Evolutionary conservation across 2,113 vertebrate genomes (phyloP).

Genomic region (Carlito syrichta): DNA sequence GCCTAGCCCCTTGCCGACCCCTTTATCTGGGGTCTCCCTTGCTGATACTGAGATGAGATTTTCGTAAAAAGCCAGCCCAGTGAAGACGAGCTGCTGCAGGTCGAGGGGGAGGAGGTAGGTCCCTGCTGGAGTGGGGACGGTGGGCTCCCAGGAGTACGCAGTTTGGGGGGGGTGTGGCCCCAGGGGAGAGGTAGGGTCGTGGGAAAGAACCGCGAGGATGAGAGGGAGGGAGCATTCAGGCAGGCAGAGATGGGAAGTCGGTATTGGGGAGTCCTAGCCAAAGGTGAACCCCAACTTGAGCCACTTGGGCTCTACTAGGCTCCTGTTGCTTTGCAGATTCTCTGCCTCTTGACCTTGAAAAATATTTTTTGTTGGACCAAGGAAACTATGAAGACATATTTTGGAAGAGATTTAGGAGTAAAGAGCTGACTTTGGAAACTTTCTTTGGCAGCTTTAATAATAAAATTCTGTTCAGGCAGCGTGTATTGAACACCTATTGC

Average conservation of each 20-base stretch:
- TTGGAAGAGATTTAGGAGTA: neutral
- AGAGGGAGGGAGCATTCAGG: neutral
- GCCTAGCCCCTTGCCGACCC: neutral
- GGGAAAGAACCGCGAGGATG: neutral
- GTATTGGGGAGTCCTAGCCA: neutral
- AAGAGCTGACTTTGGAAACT: conserved; percentile 33
- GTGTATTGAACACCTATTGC: conserved; percentile 48
- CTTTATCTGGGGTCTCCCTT: neutral
- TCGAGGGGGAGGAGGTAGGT: conserved; percentile 74
- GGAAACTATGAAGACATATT: neutral
- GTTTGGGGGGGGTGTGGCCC: neutral
- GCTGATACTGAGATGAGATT: conserved; percentile 37
- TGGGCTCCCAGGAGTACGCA: neutral
- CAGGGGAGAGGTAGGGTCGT: neutral
- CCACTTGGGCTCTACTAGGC: neutral
- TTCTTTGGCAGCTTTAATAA: neutral
- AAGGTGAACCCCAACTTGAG: neutral
- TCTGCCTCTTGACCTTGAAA: neutral
- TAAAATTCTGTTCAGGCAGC: neutral
- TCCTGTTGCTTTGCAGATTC: neutral
- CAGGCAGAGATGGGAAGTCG: neutral
- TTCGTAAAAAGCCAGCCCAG: conserved; percentile 48
- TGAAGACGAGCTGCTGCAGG: conserved; percentile 64
- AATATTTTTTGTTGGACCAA: neutral
- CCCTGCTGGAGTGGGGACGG: neutral